Evolutionary conservation across 2,888 invertebrate genomes (phyloP), one percentile per base, ranked within the genome.

Genomic region (Drosophila demipolita): DNA sequence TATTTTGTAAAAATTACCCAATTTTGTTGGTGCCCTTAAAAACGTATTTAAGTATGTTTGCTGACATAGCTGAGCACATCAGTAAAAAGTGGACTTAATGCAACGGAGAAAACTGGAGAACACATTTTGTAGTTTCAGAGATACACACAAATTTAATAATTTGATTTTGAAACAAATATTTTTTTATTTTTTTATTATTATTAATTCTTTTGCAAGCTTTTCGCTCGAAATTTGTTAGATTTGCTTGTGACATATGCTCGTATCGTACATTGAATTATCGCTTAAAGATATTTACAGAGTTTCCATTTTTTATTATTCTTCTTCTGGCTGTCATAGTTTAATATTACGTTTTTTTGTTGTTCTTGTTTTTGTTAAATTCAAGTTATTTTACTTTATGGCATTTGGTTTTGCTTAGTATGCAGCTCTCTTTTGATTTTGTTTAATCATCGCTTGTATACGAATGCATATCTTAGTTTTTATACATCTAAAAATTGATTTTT

Each of bases 1-100:
- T 87, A 90, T 87, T 87, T 87, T 87, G 73, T 50, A 82, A 90
- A 87, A 88, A 90, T 90, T 83, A 90, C 88, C 87, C 80, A 90
- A 90, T 86, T 81, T 90, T 77, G 66, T 63, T 71, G 26, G 54
- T 64, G 48, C 71, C 69, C 60, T 78, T 63, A 70, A 65, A 68
- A 63, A 45, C 49, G 57, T 58, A 54, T 69, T 57, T 42, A 15
- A 45, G 45, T 15, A 15, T 45, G 45, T 23, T 23, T 52, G 40
- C 45, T 29, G 45, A 3, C 45, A 12, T 12, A 20, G 45, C 20
- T 45, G 45, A 58, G 53, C 26, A 49, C 33, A 48, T 23, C 49
- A 7, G 50, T 49, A 69, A 68, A 69, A 68, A 60, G 38, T 38
- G 8, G 32, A 23, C 59, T 54, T 11, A 36, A 48, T 17, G 40